These are phyloP conservation scores for Ctenodactylus gundi DNA, from an alignment of 2,113 vertebrate genomes.

Conservation along the genomic window DNA sequence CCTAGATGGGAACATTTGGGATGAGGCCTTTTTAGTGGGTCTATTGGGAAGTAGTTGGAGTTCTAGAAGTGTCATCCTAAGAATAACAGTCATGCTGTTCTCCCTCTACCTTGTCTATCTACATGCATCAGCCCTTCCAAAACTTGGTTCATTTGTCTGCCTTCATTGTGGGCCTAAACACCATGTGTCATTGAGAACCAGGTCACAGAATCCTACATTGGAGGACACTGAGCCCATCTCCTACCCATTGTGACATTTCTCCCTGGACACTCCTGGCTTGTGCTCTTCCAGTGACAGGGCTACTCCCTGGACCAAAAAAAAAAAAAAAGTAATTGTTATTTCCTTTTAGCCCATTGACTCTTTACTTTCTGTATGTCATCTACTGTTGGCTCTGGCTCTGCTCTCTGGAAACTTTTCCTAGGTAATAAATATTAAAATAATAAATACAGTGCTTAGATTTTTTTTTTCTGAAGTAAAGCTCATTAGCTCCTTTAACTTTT, in stretches of 20 bases:
- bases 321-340: background rate
- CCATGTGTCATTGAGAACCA: background rate
- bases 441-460: background rate
- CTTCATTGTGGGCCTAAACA: background rate
- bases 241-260: background rate
- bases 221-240: background rate
- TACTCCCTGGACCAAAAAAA: background rate
- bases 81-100: background rate
- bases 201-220: background rate
- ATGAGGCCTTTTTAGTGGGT: background rate
- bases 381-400: background rate
- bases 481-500: background rate
- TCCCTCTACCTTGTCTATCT: background rate
- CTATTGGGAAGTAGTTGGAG: background rate
- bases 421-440: background rate
- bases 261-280: background rate
- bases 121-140: background rate
- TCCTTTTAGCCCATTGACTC: background rate
- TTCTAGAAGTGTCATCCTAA: background rate
- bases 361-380: background rate
- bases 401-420: background rate
- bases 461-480: background rate
- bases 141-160: background rate
- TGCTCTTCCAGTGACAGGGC: background rate
- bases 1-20: background rate